Evolutionary conservation across 2,888 invertebrate genomes (phyloP), one percentile per base, ranked within the genome.

Genomic region (Tricholauxania praeusta): DNA sequence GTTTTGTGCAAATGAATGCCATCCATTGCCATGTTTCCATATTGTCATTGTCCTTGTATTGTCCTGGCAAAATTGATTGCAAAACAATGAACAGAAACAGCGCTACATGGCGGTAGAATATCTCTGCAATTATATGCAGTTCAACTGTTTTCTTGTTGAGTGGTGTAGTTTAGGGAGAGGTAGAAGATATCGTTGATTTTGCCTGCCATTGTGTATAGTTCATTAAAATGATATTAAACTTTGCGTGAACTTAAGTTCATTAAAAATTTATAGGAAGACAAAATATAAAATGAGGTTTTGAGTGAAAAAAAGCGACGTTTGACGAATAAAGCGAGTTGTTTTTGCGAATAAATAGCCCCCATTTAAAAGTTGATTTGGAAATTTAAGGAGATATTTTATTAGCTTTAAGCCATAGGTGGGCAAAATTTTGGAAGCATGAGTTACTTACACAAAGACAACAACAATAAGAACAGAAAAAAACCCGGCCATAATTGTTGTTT

Each of bases 51-150:
- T 66, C 59, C 39, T 74, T 68, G 62, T 28, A 51, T 51, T 60
- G 59, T 51, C 48, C 55, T 71, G 63, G 60, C 68, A 57, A 72
- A 72, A 74, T 74, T 74, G 74, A 74, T 74, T 72, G 71, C 72
- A 55, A 69, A 74, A 72, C 74, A 74, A 74, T 74, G 70, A 74
- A 74, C 74, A 64, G 17, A 6, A 60, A 49, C 64, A 51, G 39
- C 39, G 39, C 10, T 10, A 64, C 64, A 64, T 64, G 64, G 14
- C 28, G 39, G 10, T 39, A 64, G 17, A 64, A 48, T 28, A 49
- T 64, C 49, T 10, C 10, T 49, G 64, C 28, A 19, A 64, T 51
- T 62, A 32, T 62, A 62, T 62, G 47, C 47, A 17, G 15, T 62
- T 32, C 49, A 48, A 49, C 19, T 10, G 64, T 62, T 62, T 15